These are phyloP conservation scores for Ectemnius continuus DNA, from an alignment of 2,888 invertebrate genomes.

Conservation along the genomic window DNA sequence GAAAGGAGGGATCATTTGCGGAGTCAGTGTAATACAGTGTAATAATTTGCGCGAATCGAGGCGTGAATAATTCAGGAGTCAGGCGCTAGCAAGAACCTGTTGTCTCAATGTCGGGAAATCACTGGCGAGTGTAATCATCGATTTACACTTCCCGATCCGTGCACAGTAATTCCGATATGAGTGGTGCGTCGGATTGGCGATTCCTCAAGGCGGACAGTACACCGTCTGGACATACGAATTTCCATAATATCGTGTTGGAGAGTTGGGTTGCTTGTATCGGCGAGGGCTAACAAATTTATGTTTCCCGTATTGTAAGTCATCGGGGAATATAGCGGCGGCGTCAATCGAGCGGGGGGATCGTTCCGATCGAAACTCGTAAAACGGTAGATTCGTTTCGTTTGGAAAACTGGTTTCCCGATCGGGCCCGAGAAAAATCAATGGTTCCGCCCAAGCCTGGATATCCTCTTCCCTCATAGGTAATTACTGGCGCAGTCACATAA, in stretches of 20 bases:
- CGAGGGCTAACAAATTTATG: constrained; percentile 2
- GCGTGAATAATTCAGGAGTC: constrained; percentile 56
- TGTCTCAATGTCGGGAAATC: constrained; percentile 60
- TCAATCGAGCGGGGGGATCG: constrained; percentile 17
- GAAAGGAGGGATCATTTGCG: constrained; percentile 40
- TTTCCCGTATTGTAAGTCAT: constrained; percentile 9
- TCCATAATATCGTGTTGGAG: not conserved
- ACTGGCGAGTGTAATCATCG: constrained; percentile 69
- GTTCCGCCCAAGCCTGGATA: constrained; percentile 51
- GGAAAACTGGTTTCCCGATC: constrained; percentile 66
- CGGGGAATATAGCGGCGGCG: constrained; percentile 3
- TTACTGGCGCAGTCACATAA: constrained; percentile 67
- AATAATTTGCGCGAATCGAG: constrained; percentile 51
- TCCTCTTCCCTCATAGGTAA: constrained; percentile 63
- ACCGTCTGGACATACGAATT: not conserved
- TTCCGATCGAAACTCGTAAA: constrained; percentile 46
- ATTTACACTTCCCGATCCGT: constrained; percentile 1
- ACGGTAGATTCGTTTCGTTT: constrained; percentile 46
- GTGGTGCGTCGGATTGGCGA: too few relatives aligned
- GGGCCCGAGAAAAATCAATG: constrained; percentile 32
- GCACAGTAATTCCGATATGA: too few relatives aligned
- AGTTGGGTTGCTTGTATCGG: not conserved
- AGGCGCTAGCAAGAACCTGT: constrained; percentile 33
- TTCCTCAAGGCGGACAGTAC: not conserved
- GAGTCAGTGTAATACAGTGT: too few relatives aligned